phyloP scores from a whole-genome alignment of 2,888 invertebrate species.

The Lydus trimaculatus region DNA sequence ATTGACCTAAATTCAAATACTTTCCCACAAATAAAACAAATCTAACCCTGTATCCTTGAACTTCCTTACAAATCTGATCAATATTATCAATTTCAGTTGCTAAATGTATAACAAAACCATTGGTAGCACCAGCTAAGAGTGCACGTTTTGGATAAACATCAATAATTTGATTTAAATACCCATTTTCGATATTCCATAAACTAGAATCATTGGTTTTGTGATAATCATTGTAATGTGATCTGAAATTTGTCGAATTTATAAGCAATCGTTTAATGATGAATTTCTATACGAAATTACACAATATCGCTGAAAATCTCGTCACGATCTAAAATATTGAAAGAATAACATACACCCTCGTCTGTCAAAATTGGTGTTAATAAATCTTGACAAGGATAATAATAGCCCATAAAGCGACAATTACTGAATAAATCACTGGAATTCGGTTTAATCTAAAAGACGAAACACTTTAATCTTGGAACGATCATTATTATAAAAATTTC shows the following conservation, averaged over 20 bases:
- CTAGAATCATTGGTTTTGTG: not conserved
- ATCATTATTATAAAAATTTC: no score
- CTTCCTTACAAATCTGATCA: constrained; percentile 15
- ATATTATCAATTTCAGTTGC: constrained; percentile 5
- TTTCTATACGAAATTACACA: constrained; percentile 15
- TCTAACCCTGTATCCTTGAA: constrained; percentile 10
- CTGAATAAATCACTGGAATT: not conserved
- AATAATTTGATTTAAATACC: not conserved
- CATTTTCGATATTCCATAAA: constrained; percentile 2
- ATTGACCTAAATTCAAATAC: no score
- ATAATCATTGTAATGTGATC: not conserved
- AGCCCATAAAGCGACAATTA: constrained; percentile 5
- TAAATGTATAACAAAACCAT: constrained; percentile 4
- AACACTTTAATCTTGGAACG: not conserved
- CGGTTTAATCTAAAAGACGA: not conserved
- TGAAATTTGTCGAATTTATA: no score
- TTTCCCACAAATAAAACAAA: no score
- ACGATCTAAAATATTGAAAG: constrained; percentile 23
- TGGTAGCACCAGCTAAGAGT: constrained; percentile 4
- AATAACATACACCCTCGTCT: constrained; percentile 27
- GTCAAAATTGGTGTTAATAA: constrained; percentile 20
- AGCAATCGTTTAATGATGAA: not conserved
- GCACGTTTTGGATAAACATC: constrained; percentile 14
- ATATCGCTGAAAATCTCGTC: constrained; percentile 17
- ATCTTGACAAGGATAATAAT: constrained; percentile 6